Evolutionary conservation across 2,113 vertebrate species (phyloP), one percentile per base, ranked within the genome.

Genomic region (Rhinichthys klamathensis): DNA sequence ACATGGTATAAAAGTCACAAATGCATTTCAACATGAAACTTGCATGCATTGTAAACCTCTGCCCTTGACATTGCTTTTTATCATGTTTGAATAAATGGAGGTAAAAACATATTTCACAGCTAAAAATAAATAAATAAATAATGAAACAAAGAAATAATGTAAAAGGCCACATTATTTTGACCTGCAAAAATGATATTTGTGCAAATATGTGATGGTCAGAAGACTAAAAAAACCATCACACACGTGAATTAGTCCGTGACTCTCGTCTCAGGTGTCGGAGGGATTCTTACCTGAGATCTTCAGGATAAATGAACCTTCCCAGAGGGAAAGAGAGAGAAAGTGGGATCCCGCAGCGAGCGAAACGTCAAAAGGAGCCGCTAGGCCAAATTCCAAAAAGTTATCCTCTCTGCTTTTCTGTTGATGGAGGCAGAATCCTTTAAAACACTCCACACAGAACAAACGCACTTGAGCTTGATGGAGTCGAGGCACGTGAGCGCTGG

Each of bases 361-460:
- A 89, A 91, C 44, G 89, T 93, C 90, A 91, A 95, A 91, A 94
- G 94, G 92, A 92, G 91, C 90, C 91, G 74, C 84, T 86, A 92
- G 92, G 92, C 92, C 73, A 87, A 92, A 93, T 91, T 95, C 94
- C 94, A 94, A 94, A 95, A 95, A 91, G 94, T 95, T 95, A 95
- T 93, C 92, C 93, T 89, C 90, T 88, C 90, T 58, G 87, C 88
- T 92, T 94, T 95, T 95, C 89, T 95, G 95, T 95, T 27, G 94
- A 95, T 94, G 95, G 91, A 91, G 91, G 95, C 95, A 95, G 93
- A 95, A 95, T 93, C 92, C 92, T 93, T 94, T 92, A 94, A 88
- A 91, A 91, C 91, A 91, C 89, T 90, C 88, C 69, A 65, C 89
- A 89, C 87, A 89, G 89, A 92, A 92, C 92, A 93, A 92, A 93